Percentiles rank a stretch among this genome's conserved stretches.
Evolutionary conservation across 1,140 invertebrate genomes (phyloP).

Genomic region (Liolophura sinensis): DNA sequence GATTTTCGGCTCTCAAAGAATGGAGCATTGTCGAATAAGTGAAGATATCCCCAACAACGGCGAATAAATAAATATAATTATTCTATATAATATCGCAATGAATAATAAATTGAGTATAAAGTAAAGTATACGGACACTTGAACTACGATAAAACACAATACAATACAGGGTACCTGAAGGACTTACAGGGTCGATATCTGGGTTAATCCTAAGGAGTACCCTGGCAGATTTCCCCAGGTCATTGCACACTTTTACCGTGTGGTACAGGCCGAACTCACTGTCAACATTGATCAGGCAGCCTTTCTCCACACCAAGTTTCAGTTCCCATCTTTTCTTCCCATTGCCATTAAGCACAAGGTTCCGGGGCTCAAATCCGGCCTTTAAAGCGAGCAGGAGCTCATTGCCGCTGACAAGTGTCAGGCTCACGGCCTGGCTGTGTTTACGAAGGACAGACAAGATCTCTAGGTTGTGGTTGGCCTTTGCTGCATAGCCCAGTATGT

Average conservation of each 20-base stretch:
- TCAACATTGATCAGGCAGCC: constrained; percentile 57
- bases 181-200: constrained; percentile 43
- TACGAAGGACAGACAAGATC: constrained; percentile 44
- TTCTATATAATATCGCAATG: no score
- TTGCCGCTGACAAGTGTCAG: constrained; percentile 54
- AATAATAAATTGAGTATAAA: no score
- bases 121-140: no score
- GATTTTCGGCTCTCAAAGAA: no score
- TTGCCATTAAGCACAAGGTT: constrained; percentile 58
- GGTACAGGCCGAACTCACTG: constrained; percentile 52
- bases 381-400: constrained; percentile 52
- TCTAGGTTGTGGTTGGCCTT: constrained; percentile 54
- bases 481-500: constrained; percentile 46
- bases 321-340: constrained; percentile 57
- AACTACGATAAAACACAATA: no score
- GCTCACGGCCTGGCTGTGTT: constrained; percentile 37
- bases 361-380: constrained; percentile 43
- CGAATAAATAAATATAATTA: neutral
- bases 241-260: constrained; percentile 35
- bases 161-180: neutral
- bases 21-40: no score
- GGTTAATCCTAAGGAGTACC: constrained; percentile 42
- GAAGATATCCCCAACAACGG: neutral
- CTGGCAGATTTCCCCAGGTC: constrained; percentile 10
- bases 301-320: constrained; percentile 49